Evolutionary conservation across 2,113 vertebrate species (phyloP).

Genomic region (Passer montanus): DNA sequence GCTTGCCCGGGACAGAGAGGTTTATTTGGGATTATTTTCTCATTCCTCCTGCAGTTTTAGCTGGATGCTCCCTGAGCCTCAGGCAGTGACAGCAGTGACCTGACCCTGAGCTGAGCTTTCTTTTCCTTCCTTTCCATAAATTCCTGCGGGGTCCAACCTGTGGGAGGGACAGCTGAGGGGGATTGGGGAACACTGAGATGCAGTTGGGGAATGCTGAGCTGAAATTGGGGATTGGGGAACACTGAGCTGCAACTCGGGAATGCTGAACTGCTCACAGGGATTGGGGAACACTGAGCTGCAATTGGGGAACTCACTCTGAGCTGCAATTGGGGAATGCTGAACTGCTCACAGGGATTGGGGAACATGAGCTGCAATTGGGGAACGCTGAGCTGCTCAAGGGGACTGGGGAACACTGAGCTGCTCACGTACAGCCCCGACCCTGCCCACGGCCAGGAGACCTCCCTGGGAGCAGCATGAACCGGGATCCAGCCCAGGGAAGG

Average conservation of each 20-base stretch:
- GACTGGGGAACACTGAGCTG: neutral
- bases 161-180: neutral
- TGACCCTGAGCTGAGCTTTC: accelerated
- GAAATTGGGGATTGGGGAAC: too few species aligned
- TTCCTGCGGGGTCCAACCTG: neutral
- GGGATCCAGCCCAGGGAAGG: neutral
- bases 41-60: neutral
- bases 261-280: too few species aligned
- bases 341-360: neutral
- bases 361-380: neutral
- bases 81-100: neutral
- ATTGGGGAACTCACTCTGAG: too few species aligned
- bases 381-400: neutral
- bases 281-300: too few species aligned
- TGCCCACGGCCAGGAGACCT: neutral
- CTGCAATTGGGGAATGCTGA: too few species aligned
- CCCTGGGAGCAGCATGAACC: neutral
- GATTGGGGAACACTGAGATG: neutral
- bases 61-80: neutral
- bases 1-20: neutral
- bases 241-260: neutral
- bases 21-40: neutral
- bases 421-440: neutral
- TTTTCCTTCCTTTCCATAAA: neutral
- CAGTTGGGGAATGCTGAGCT: too few species aligned